Conservation (phyloP, 2,888 invertebrate species). For the Tricholauxania praeusta region DNA sequence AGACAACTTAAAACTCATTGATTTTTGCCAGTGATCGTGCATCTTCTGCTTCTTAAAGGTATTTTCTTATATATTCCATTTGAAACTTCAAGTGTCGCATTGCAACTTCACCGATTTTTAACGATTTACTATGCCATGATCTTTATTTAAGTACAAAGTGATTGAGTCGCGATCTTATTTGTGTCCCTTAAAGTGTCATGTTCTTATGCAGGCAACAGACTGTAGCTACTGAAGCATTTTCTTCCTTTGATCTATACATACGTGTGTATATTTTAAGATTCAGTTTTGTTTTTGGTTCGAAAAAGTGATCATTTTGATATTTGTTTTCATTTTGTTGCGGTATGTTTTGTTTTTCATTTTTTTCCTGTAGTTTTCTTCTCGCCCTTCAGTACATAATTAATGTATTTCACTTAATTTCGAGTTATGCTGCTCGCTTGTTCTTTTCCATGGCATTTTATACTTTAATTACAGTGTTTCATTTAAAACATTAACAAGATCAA, state of each 20-base stretch:
- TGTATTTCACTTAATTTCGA: slow-evolving; percentile 52
- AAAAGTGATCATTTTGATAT: background rate
- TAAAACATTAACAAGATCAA: slow-evolving; percentile 58
- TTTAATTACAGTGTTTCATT: slow-evolving; percentile 60
- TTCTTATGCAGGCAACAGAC: slow-evolving; percentile 29
- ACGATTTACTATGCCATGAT: background rate
- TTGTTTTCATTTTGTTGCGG: slow-evolving; percentile 45
- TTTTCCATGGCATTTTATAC: slow-evolving; percentile 40
- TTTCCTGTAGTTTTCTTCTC: background rate
- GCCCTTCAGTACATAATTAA: slow-evolving; percentile 56
- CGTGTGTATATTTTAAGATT: background rate
- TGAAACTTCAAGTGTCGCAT: background rate
- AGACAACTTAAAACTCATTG: slow-evolving; percentile 8
- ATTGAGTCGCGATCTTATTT: slow-evolving; percentile 22
- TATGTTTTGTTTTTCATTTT: slow-evolving; percentile 36
- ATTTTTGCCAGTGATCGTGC: slow-evolving; percentile 1
- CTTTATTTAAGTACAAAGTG: slow-evolving; percentile 6
- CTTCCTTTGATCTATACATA: slow-evolving; percentile 22
- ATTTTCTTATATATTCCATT: background rate
- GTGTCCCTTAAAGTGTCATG: background rate
- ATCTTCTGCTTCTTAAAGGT: background rate
- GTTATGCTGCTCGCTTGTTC: slow-evolving; percentile 48
- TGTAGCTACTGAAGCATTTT: slow-evolving; percentile 22
- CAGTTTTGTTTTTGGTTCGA: background rate
- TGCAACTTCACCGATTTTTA: background rate